Evolutionary conservation across 2,797 vertebrate species (phyloP), one percentile per base, ranked within the genome.

Genomic region (Helarctos malayanus): DNA sequence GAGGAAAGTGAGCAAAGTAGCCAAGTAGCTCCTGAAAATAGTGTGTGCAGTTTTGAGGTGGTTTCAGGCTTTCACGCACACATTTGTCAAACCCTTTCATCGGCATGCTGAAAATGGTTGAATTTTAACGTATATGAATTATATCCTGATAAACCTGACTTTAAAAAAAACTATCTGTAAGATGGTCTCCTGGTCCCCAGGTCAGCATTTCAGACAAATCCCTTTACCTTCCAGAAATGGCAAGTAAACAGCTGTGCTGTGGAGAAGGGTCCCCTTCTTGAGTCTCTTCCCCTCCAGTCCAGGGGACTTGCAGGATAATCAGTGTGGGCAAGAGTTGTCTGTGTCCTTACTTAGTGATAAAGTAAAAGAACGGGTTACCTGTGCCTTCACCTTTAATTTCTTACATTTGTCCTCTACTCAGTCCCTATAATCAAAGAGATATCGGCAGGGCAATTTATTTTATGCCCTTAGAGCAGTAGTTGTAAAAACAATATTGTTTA

Each of bases 401-500:
- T 87, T 81, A 59, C 0, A 16, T 38, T 85, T 88, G 81, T 59
- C 14, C 45, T 94, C 11, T 76, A 19, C n/a, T 91, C 11, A 41
- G 10, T 89, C 52, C 38, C 93, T 88, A 76, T 29, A 32, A 89
- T 76, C 81, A 80, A 93, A 88, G 68, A 7, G 32, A 79, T 63
- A 35, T 54, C 65, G n/a, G 19, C 18, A 47, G 41, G 65, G 10
- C 63, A 41, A 45, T 95, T 95, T 88, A 71, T 89, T 94, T 92
- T 65, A 79, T 73, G 73, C 41, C 52, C 35, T 27, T 81, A 76
- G 75, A 86, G 61, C 85, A 63, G 27, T n/a, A 23, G 45, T 95
- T 93, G 88, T 94, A 25, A 89, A 97, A 94, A 52, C 7, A 56
- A 10, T 65, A 29, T 68, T 75, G 52, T 80, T 86, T 83, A 54